Percentiles rank a stretch among this genome's conserved stretches.
Conservation (phyloP, 1,140 invertebrate species). For the Stegodyphus mimosarum region DNA sequence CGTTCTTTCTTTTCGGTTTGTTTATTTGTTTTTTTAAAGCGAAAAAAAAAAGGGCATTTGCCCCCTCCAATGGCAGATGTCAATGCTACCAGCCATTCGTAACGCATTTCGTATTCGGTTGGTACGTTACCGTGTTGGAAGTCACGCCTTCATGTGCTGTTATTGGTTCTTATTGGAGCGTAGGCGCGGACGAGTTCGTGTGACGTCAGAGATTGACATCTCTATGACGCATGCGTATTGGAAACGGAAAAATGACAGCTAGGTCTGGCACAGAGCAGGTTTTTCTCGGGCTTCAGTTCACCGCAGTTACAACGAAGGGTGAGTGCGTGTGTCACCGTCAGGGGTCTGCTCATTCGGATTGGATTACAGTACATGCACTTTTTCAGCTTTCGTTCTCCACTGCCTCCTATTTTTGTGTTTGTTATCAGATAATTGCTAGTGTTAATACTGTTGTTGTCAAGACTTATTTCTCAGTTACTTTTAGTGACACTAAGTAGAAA, state of each 20-base stretch:
- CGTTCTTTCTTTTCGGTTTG: background rate
- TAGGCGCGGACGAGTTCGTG: background rate
- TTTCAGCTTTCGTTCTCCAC: background rate
- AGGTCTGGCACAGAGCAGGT: background rate
- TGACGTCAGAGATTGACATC: constrained; percentile 15
- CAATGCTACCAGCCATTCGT: constrained; percentile 54
- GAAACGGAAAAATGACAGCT: background rate
- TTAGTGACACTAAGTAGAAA: background rate
- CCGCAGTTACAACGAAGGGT: background rate
- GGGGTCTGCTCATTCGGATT: background rate
- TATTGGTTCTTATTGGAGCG: background rate
- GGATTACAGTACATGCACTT: background rate
- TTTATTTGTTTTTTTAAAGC: background rate
- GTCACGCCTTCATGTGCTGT: background rate
- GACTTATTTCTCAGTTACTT: background rate
- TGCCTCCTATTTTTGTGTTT: background rate
- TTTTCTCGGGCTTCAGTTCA: background rate
- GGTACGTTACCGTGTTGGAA: constrained; percentile 33
- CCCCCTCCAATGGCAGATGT: constrained; percentile 55
- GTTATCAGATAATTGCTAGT: background rate
- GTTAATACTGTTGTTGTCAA: background rate
- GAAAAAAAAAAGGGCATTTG: constrained; percentile 11
- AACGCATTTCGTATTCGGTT: constrained; percentile 52
- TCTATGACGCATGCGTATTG: background rate
- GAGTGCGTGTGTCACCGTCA: background rate